Conservation (phyloP, 2,888 invertebrate species). For the Andrena fulva region DNA sequence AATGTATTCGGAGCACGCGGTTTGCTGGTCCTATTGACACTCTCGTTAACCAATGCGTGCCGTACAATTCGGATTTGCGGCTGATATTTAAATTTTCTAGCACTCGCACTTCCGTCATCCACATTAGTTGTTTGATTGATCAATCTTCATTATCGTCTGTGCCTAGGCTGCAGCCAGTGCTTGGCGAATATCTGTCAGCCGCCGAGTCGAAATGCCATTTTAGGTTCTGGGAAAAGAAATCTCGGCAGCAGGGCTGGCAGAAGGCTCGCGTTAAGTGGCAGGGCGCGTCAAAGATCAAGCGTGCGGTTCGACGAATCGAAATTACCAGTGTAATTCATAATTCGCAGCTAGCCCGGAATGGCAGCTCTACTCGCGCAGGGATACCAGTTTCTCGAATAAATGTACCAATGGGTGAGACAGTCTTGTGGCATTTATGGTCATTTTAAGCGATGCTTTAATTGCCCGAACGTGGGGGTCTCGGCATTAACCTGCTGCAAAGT, state of each 20-base stretch:
- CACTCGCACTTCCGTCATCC: background rate
- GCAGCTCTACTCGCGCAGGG: background rate
- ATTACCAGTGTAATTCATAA: conserved; percentile 1
- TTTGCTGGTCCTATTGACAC: conserved; percentile 65
- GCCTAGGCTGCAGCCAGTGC: too few species aligned
- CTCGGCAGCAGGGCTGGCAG: background rate
- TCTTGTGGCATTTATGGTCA: conserved; percentile 68
- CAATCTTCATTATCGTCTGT: background rate
- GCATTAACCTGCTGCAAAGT: conserved; percentile 67
- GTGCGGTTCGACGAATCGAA: conserved; percentile 6
- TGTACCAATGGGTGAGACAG: conserved; percentile 41
- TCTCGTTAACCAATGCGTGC: conserved; percentile 43
- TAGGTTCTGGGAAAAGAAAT: too few species aligned
- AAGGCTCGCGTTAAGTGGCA: background rate
- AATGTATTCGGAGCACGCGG: conserved; percentile 73
- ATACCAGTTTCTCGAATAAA: conserved; percentile 44
- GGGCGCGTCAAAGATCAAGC: background rate
- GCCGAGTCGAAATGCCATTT: background rate
- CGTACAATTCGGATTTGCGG: conserved; percentile 44
- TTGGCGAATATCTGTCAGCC: too few species aligned
- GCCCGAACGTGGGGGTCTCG: conserved; percentile 77
- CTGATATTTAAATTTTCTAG: conserved; percentile 55
- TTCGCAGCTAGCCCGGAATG: conserved; percentile 2
- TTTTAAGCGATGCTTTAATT: conserved; percentile 77
- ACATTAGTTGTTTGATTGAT: background rate